These are phyloP conservation scores for Choristoneura rosaceana DNA, from an alignment of 2,888 invertebrate genomes.

Conservation along the genomic window DNA sequence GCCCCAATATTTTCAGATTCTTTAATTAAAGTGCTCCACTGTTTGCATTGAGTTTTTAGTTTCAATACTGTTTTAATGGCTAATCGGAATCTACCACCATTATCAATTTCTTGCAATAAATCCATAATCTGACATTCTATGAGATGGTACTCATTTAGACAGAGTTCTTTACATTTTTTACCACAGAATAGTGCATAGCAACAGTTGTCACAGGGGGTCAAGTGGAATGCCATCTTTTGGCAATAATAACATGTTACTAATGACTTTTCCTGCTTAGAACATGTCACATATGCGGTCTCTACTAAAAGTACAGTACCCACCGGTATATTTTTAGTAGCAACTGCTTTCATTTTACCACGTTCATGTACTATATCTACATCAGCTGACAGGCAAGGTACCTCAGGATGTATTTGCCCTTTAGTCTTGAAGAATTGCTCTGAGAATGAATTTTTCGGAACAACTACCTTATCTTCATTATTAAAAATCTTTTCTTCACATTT, in stretches of 20 bases:
- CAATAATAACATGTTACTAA: conserved; percentile 38
- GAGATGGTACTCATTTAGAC: conserved; percentile 43
- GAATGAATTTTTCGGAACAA: background rate
- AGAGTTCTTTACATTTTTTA: conserved; percentile 38
- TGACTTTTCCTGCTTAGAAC: background rate
- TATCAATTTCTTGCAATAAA: conserved; percentile 19
- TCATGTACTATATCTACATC: conserved; percentile 23
- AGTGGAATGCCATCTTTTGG: conserved; percentile 42
- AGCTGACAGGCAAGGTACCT: conserved; percentile 37
- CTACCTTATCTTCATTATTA: conserved; percentile 15
- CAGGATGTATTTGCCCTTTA: conserved; percentile 28
- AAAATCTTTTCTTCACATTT: conserved; percentile 22
- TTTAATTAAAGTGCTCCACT: conserved; percentile 50
- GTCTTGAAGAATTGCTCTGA: conserved; percentile 28
- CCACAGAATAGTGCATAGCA: conserved; percentile 43
- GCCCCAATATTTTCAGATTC: conserved; percentile 44
- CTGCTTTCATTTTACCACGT: background rate
- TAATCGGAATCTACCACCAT: conserved; percentile 23
- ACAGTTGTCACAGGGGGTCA: conserved; percentile 44
- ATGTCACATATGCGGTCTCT: conserved; percentile 36
- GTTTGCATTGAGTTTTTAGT: conserved; percentile 43
- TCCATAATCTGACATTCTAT: conserved; percentile 45
- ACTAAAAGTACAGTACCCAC: conserved; percentile 32
- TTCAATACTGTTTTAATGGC: conserved; percentile 49
- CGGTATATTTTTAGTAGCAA: conserved; percentile 37